Evolutionary conservation across 2,888 invertebrate genomes (phyloP).

Genomic region (Phorcus lineatus): DNA sequence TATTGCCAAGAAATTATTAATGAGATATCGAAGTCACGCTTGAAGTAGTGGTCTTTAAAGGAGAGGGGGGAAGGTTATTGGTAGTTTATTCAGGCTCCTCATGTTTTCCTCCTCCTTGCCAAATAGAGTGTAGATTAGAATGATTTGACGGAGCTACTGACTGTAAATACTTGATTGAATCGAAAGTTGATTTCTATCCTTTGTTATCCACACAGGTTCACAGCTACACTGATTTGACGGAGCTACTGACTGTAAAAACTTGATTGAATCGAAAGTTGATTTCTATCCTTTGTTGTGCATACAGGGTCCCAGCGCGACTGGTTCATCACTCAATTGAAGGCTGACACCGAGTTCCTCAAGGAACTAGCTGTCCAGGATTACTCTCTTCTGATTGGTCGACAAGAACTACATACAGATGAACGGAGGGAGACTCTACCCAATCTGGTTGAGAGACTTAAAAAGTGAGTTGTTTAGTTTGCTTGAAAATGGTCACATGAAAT

Average conservation of each 20-base stretch:
- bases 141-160: too few relatives aligned
- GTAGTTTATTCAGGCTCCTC: too few relatives aligned
- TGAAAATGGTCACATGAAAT: too few relatives aligned
- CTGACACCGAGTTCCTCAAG: conserved; percentile 62
- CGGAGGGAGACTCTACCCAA: conserved; percentile 49
- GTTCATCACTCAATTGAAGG: conserved; percentile 60
- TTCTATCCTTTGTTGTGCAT: not conserved
- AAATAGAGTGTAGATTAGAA: too few relatives aligned
- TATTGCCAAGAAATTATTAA: too few relatives aligned
- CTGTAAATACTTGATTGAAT: too few relatives aligned
- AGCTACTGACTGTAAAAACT: too few relatives aligned
- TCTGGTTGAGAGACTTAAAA: conserved; percentile 54
- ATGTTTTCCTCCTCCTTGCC: too few relatives aligned
- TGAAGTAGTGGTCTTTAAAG: too few relatives aligned
- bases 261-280: not conserved
- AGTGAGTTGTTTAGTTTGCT: conserved; percentile 43
- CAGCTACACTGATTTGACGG: too few relatives aligned
- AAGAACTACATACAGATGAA: conserved; percentile 49
- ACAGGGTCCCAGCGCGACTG: conserved; percentile 60
- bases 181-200: not conserved
- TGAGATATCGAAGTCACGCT: too few relatives aligned
- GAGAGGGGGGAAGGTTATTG: too few relatives aligned
- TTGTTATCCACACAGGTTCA: conserved; percentile 44
- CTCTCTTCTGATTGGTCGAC: conserved; percentile 65
- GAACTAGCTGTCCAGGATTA: conserved; percentile 65